Conservation (phyloP, 2,797 vertebrate species). For the Amniataba percoides region DNA sequence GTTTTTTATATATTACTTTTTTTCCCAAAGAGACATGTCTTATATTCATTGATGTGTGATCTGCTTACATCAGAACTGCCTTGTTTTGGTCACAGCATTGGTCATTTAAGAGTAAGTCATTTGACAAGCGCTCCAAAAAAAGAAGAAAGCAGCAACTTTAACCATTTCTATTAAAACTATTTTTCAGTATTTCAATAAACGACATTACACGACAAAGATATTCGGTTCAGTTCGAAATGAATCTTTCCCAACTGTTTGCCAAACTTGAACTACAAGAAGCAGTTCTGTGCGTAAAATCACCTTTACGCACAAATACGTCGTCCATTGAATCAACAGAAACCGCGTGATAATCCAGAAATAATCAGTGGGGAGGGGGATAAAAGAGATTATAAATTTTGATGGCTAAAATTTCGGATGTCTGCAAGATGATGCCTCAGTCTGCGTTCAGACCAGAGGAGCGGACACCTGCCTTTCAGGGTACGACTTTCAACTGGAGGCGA, state of each 20-base stretch:
- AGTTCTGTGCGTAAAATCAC: slow-evolving; percentile 44
- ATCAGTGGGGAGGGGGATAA: too few species aligned
- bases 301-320: slow-evolving; percentile 7
- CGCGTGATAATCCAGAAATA: background rate
- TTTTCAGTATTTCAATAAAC: background rate
- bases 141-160: background rate
- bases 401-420: background rate
- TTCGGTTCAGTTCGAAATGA: background rate
- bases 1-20: background rate
- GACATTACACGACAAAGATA: background rate
- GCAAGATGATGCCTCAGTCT: slow-evolving; percentile 9
- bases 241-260: background rate
- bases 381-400: too few species aligned
- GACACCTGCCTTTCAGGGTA: slow-evolving; percentile 60
- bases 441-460: slow-evolving; percentile 15
- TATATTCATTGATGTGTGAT: background rate
- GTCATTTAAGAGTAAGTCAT: background rate
- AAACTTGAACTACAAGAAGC: background rate
- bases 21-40: background rate
- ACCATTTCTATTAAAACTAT: background rate
- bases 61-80: background rate
- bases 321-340: background rate
- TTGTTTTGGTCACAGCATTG: slow-evolving; percentile 7
- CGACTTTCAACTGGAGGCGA: background rate
- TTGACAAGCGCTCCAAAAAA: background rate